phyloP scores from a whole-genome alignment of 2,888 invertebrate species.

The Beris morrisii region DNA sequence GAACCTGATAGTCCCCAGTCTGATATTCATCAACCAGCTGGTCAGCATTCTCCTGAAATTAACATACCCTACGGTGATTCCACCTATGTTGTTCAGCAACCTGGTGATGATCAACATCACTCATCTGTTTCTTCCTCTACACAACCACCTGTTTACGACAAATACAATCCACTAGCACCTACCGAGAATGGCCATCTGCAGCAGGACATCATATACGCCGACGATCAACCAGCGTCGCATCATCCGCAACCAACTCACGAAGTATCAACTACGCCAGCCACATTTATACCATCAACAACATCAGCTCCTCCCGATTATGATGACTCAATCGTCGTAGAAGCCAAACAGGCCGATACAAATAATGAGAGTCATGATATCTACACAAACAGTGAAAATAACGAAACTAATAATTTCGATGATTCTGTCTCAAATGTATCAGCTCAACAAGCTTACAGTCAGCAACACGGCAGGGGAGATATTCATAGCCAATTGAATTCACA shows the following conservation, averaged over 20 bases:
- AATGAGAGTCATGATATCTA: too few relatives aligned
- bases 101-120: not conserved
- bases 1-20: not conserved
- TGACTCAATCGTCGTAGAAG: constrained; percentile 40
- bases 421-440: too few relatives aligned
- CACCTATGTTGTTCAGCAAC: not conserved
- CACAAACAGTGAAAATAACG: too few relatives aligned
- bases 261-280: constrained; percentile 36
- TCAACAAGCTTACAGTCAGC: too few relatives aligned
- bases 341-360: constrained; percentile 31
- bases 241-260: not conserved
- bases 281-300: constrained; percentile 32
- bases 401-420: too few relatives aligned
- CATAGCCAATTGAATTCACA: constrained; percentile 2
- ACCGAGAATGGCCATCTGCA: not conserved
- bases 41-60: constrained; percentile 6
- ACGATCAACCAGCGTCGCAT: not conserved
- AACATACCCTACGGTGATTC: constrained; percentile 5
- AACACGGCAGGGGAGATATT: not conserved
- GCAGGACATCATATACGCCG: not conserved
- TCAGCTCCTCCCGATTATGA: constrained; percentile 35
- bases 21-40: too few relatives aligned
- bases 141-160: constrained; percentile 9
- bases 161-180: constrained; percentile 2
- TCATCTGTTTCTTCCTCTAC: not conserved